A percentile compares a stretch with the other conserved stretches of the same genome.
Evolutionary conservation across 92 coral and sea anemone genomes (phyloP).

Genomic region (Actinernus sp.): DNA sequence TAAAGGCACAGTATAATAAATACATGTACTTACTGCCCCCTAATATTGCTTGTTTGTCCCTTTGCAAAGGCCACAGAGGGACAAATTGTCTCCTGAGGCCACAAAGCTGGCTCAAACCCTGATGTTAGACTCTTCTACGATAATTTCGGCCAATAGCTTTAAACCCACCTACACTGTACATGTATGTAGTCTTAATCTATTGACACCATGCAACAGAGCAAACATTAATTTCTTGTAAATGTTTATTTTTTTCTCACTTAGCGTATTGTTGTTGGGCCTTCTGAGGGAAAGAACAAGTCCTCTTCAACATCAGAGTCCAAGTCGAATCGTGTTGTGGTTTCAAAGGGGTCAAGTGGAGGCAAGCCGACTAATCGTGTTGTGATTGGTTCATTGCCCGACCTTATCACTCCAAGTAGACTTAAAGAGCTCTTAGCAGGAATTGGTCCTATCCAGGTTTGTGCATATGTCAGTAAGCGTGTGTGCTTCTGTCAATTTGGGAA

Average conservation of each 20-base stretch:
- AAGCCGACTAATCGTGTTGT: slow-evolving; percentile 98
- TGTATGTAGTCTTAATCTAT: too few species aligned
- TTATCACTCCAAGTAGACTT: slow-evolving; percentile 90
- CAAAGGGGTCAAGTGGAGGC: slow-evolving; percentile 91
- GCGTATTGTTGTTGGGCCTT: slow-evolving; percentile 91
- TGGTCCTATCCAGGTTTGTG: slow-evolving; percentile 95
- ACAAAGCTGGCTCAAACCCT: too few species aligned
- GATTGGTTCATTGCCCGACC: slow-evolving; percentile 94
- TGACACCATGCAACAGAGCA: too few species aligned
- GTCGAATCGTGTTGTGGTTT: slow-evolving; percentile 89
- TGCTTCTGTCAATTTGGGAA: neutral
- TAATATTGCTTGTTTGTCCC: too few species aligned
- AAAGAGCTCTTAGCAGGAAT: slow-evolving; percentile 94
- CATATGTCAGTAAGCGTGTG: neutral
- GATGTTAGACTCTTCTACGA: too few species aligned
- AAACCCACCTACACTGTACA: too few species aligned
- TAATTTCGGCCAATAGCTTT: too few species aligned
- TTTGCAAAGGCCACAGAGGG: too few species aligned
- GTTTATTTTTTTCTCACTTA: slow-evolving; percentile 14
- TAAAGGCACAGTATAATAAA: too few species aligned
- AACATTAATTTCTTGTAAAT: neutral
- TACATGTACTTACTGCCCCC: too few species aligned
- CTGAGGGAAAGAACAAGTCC: slow-evolving; percentile 80
- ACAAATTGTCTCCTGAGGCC: too few species aligned
- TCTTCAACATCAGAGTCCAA: slow-evolving; percentile 82